A percentile compares a stretch with the other conserved stretches of the same genome.
These are phyloP conservation scores for Pelobates cultripes DNA, from an alignment of 2,797 vertebrate species.

Conservation along the genomic window DNA sequence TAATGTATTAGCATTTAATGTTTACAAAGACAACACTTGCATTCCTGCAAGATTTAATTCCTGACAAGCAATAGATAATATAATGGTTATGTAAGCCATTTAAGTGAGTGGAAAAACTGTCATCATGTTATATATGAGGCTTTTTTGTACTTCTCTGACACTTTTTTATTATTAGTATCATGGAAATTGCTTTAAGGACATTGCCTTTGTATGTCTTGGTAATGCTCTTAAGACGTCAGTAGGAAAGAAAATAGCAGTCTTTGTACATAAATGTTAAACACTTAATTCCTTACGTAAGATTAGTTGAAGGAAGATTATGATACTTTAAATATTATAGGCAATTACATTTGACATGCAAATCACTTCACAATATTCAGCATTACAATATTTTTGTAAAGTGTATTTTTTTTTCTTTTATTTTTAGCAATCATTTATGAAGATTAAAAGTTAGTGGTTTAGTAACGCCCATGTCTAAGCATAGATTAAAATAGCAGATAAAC, in stretches of 20 bases:
- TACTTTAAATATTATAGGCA: conserved; percentile 29
- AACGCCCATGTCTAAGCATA: too few species aligned
- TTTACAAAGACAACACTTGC: conserved; percentile 35
- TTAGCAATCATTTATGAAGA: background rate
- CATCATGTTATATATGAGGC: conserved; percentile 33
- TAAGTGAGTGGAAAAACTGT: conserved; percentile 43
- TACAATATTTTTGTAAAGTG: background rate
- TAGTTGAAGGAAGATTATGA: conserved; percentile 18
- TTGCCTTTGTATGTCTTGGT: conserved; percentile 32
- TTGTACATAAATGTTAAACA: conserved; percentile 11
- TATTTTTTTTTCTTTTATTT: background rate
- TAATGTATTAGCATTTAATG: conserved; percentile 42
- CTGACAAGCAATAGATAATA: conserved; percentile 45
- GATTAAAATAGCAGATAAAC: too few species aligned
- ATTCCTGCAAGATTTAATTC: conserved; percentile 33
- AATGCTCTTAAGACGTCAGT: conserved; percentile 34
- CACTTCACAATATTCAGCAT: background rate
- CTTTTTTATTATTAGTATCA: conserved; percentile 34
- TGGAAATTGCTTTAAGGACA: conserved; percentile 37
- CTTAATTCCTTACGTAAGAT: background rate
- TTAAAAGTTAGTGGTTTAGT: too few species aligned
- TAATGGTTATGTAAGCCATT: conserved; percentile 37
- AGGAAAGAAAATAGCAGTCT: conserved; percentile 22
- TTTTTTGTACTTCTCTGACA: conserved; percentile 27
- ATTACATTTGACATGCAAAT: conserved; percentile 4